Percentiles rank a stretch among this genome's conserved stretches.
These are phyloP conservation scores for Neria commutata DNA, from an alignment of 2,888 invertebrate species.

Conservation along the genomic window DNA sequence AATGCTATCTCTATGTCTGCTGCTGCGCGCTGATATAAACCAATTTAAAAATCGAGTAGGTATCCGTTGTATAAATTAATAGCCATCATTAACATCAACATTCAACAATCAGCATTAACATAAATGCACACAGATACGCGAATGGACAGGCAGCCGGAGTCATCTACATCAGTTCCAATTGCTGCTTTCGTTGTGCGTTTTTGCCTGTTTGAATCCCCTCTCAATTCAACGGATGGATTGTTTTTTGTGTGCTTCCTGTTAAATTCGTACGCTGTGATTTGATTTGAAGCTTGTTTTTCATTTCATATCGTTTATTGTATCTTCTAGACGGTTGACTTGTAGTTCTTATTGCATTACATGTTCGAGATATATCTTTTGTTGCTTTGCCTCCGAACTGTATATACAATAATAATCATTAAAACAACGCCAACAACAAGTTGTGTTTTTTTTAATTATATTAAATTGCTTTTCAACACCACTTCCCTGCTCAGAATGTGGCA, in stretches of 20 bases:
- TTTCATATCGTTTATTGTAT: background rate
- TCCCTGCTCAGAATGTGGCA: constrained; percentile 1
- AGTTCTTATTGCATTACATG: background rate
- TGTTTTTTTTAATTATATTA: constrained; percentile 43
- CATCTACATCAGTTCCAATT: background rate
- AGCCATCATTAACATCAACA: constrained; percentile 28
- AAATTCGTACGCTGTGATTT: constrained; percentile 17
- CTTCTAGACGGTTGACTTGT: background rate
- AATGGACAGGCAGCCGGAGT: too few species aligned
- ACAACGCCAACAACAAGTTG: constrained; percentile 1
- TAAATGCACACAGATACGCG: background rate
- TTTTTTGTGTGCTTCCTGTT: constrained; percentile 2
- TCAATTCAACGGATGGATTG: too few species aligned
- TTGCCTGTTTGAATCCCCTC: background rate
- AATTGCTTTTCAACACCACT: constrained; percentile 34
- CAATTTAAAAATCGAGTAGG: constrained; percentile 8
- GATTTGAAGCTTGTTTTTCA: constrained; percentile 15
- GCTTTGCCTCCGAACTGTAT: background rate
- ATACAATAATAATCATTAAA: constrained; percentile 8
- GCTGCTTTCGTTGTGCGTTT: background rate
- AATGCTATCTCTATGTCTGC: too few species aligned
- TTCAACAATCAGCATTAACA: constrained; percentile 6
- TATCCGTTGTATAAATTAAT: constrained; percentile 30
- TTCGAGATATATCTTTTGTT: background rate
- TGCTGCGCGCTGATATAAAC: too few species aligned